phyloP scores from a whole-genome alignment of 2,888 invertebrate genomes.

The Pherbina coryleti region DNA sequence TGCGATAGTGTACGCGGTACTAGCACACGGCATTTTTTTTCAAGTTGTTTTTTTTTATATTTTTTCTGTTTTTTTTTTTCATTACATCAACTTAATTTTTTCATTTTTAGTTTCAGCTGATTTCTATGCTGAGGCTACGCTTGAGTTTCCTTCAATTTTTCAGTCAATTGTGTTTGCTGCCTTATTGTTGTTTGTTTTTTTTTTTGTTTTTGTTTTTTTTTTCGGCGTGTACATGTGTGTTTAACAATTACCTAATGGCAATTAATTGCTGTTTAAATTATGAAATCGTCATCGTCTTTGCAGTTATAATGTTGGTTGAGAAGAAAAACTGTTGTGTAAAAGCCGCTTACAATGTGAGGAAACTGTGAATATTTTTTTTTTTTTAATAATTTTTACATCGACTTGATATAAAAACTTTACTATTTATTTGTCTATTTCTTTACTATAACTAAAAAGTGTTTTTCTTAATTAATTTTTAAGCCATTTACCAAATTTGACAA shows the following conservation, averaged over 20 bases:
- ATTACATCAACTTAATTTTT: background rate
- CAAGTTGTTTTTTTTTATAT: background rate
- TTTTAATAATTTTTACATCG: no score
- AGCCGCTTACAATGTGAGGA: background rate
- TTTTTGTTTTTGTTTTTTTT: background rate
- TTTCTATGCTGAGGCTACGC: background rate
- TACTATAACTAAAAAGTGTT: no score
- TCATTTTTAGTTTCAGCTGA: background rate
- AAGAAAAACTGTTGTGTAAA: no score
- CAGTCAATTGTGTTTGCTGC: background rate
- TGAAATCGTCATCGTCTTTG: background rate
- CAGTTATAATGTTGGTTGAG: background rate
- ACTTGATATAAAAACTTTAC: no score
- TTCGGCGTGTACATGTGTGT: background rate
- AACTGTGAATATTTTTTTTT: background rate
- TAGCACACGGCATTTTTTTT: background rate
- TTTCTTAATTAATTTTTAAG: background rate
- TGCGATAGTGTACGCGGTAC: no score
- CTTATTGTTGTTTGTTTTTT: background rate
- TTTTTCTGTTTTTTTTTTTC: background rate
- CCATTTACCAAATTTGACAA: no score
- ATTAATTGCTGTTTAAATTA: background rate
- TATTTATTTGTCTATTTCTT: no score
- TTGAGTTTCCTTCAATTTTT: background rate
- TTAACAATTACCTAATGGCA: constrained; percentile 6